Base-by-base conservation (phyloP, 1,140 invertebrate species). In the Drosophila pachea region DNA sequence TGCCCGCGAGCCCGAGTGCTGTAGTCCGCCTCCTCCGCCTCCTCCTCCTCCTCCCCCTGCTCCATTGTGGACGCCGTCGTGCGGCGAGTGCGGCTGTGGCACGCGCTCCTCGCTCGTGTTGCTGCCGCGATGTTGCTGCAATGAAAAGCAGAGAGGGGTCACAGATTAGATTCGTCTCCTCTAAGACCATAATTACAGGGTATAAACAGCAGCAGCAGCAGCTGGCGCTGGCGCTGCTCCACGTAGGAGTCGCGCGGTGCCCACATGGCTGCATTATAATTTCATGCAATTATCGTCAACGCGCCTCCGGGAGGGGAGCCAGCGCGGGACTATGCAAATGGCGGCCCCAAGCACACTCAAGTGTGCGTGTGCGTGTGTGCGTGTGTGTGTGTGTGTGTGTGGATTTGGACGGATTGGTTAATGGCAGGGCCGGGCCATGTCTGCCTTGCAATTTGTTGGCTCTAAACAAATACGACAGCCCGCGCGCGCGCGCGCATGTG, bases 91-190 rank as follows among this genome's bases (percentile, higher is more conserved):
- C 16, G 81, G 86, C 60, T 87, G 81, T 32, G 88, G 88, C 48
- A 89, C 82, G 47, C 88, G 88, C 72, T 89, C 88, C 56, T 89
- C 88, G 33, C 87, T 86, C 2, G 79, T 62, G 36, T 76, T 87
- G 53, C 81, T 86, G 58, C 81, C 74, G 42, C 87, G 87, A 68
- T 88, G 87, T 50, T 76, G 74, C 87, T 89, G 73, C 0, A 71
- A 16, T 9, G 32, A 35, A 12, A 35, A n/a, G 65, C 2, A 35
- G 4, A 64, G 7, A 40, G 8, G 42, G 43, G 7, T 33, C 0
- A 1, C 7, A 12, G 56, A 48, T 60, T 35, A 68, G 58, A 59
- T 62, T 12, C 7, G 33, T 22, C 22, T 22, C 22, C 33, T 29
- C 45, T 11, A 11, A 8, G 8, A 5, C n/a, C 31, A 7, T 33